phyloP scores from a whole-genome alignment of 2,113 vertebrate genomes.

The Gasterosteus aculeatus region DNA sequence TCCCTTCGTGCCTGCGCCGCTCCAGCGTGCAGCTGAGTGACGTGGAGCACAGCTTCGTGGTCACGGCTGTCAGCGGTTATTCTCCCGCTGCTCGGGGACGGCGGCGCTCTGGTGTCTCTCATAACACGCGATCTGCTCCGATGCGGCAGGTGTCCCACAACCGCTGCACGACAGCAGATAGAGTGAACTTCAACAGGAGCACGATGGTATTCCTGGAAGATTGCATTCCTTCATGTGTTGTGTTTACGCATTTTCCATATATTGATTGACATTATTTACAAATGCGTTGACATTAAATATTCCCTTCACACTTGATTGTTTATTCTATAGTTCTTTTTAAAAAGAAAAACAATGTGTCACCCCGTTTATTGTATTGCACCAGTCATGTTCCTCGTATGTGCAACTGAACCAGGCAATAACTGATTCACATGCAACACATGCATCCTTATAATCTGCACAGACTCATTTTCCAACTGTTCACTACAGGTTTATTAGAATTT shows the following conservation, averaged over 20 bases:
- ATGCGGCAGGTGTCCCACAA: not conserved
- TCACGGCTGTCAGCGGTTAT: conserved; percentile 14
- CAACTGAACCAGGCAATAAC: not conserved
- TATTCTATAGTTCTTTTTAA: not conserved
- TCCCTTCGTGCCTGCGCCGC: not conserved
- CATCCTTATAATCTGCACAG: not conserved
- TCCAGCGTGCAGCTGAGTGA: conserved; percentile 5
- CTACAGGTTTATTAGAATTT: not conserved
- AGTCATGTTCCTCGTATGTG: not conserved
- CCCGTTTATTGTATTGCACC: not conserved
- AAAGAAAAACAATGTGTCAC: not conserved
- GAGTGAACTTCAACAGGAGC: not conserved
- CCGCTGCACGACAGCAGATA: not conserved
- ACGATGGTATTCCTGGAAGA: not conserved
- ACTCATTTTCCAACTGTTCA: not conserved
- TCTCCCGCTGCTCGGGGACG: conserved; percentile 7
- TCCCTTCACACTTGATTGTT: not conserved
- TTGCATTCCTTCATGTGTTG: not conserved
- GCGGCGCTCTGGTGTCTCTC: conserved; percentile 1
- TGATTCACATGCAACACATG: not conserved
- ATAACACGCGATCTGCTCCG: conserved; percentile 31
- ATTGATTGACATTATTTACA: not conserved
- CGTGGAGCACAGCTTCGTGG: not conserved
- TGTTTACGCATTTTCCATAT: not conserved
- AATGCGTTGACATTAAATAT: not conserved